Evolutionary conservation across 2,797 vertebrate genomes (phyloP), one percentile per base, ranked within the genome.

Genomic region (Sphenodon punctatus): DNA sequence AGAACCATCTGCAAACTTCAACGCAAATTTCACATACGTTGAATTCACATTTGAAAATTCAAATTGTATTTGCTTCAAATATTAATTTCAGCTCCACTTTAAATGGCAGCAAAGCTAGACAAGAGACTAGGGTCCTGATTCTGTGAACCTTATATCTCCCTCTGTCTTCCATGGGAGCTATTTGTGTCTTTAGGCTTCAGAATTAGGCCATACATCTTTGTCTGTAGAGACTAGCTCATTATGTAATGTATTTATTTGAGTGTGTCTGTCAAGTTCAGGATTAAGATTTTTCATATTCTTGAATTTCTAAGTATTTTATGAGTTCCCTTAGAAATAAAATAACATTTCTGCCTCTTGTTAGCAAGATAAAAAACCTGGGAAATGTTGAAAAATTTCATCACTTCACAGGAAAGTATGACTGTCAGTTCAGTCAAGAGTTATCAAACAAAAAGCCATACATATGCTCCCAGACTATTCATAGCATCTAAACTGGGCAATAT

Each of bases 61-160:
- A n/a, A n/a, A n/a, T n/a, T n/a, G n/a, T n/a, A n/a, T n/a, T n/a
- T n/a, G n/a, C n/a, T n/a, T n/a, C n/a, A n/a, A n/a, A n/a, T n/a
- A n/a, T n/a, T n/a, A n/a, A n/a, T 75, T 75, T 64, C 23, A 8
- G 53, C 2, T 67, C 0, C 14, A 13, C 19, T 38, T 81, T 61
- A 36, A 23, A 19, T 23, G 49, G n/a, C 8, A 53, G n/a, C 8
- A 67, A 58, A 67, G 43, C 41, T 59, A 49, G n/a, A 32, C 3
- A n/a, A 69, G 23, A 6, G 49, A 48, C 59, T 0, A 0, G 51
- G 38, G 32, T 58, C 34, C 2, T 2, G 27, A 34, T 41, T 19
- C 38, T 30, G 4, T 51, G 51, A 27, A 17, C n/a, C n/a, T 51
- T 27, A 15, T 15, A 25, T 14, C 25, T 27, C n/a, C 25, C 8